These are phyloP conservation scores for Octomys mimax DNA, from an alignment of 2,797 vertebrate species.

Conservation along the genomic window DNA sequence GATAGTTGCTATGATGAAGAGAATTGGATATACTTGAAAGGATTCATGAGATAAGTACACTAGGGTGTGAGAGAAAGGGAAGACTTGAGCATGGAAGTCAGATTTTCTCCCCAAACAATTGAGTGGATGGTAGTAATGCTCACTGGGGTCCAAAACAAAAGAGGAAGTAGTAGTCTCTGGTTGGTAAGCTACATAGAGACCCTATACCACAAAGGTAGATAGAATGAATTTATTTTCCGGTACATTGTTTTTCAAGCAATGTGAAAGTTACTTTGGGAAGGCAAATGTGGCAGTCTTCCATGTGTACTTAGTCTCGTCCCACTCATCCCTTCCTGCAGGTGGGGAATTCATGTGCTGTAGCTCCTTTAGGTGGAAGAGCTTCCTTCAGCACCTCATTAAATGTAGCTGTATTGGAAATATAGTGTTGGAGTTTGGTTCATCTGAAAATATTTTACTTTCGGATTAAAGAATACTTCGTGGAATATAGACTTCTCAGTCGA, in stretches of 20 bases:
- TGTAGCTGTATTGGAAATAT: background rate
- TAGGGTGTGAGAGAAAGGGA: slow-evolving; percentile 1
- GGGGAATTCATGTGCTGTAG: background rate
- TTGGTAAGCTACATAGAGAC: slow-evolving; percentile 6
- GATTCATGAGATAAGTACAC: background rate
- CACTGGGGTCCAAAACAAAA: background rate
- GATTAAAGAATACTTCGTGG: slow-evolving; percentile 4
- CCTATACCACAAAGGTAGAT: background rate
- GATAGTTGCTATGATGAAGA: slow-evolving; percentile 53
- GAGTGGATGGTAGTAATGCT: slow-evolving; percentile 42
- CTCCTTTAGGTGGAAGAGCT: background rate
- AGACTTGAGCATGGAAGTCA: background rate
- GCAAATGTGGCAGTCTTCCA: background rate
- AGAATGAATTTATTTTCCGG: slow-evolving; percentile 36
- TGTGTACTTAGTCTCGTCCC: background rate
- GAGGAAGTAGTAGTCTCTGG: background rate
- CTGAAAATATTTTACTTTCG: slow-evolving; percentile 52
- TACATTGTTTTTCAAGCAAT: background rate
- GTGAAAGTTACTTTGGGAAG: background rate
- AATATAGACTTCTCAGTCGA: background rate
- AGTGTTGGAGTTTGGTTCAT: slow-evolving; percentile 43
- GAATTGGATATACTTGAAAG: slow-evolving; percentile 4
- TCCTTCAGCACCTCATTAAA: slow-evolving; percentile 18
- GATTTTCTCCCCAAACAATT: background rate
- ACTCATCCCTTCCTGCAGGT: background rate